phyloP scores from a whole-genome alignment of 2,113 vertebrate genomes.

The Indri indri region DNA sequence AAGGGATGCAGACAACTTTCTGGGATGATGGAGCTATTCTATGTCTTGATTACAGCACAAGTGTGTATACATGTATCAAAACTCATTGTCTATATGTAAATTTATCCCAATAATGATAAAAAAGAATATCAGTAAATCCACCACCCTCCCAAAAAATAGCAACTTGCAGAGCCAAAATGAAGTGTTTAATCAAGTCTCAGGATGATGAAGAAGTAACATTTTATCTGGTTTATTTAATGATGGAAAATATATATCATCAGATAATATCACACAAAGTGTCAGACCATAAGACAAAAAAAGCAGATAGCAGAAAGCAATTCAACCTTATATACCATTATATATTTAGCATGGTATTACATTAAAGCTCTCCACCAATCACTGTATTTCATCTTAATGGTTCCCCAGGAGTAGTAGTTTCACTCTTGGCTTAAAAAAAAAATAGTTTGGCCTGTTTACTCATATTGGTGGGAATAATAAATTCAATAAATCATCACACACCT shows the following conservation, averaged over 20 bases:
- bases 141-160: neutral
- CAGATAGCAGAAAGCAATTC: neutral
- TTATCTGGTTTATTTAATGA: constrained; percentile 13
- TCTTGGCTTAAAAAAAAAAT: neutral
- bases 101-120: neutral
- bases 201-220: neutral
- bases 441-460: constrained; percentile 31
- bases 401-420: constrained; percentile 15
- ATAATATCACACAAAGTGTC: neutral
- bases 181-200: constrained; percentile 28
- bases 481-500: neutral
- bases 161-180: neutral
- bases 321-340: neutral
- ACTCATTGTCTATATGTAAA: neutral
- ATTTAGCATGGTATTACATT: neutral
- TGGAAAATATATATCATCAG: neutral
- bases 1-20: neutral
- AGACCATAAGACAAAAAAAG: neutral
- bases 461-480: constrained; percentile 45
- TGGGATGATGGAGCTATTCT: neutral
- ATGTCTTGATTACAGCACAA: neutral
- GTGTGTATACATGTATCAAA: neutral
- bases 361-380: neutral
- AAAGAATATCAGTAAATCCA: neutral
- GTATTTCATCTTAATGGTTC: neutral